phyloP scores from a whole-genome alignment of 2,888 invertebrate species.

The Ormyrus nitidulus region DNA sequence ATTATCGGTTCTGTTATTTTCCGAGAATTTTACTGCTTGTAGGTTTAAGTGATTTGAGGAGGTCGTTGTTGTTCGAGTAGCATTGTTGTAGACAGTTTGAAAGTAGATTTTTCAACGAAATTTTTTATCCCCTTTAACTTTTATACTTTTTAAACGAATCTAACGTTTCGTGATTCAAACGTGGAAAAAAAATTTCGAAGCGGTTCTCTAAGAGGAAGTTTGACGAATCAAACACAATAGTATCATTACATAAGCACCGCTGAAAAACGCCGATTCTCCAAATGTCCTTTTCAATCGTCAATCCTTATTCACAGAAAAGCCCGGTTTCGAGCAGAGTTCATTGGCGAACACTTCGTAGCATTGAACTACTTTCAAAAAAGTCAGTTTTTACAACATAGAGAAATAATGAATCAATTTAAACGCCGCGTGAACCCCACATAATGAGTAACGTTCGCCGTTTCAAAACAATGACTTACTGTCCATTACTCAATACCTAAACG shows the following conservation, averaged over 20 bases:
- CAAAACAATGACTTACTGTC: background rate
- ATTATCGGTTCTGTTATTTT: too few species aligned
- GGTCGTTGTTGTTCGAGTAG: too few species aligned
- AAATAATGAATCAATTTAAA: background rate
- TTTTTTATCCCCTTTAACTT: too few species aligned
- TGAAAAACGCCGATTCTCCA: slow-evolving; percentile 12
- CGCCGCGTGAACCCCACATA: background rate
- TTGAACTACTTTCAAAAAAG: background rate
- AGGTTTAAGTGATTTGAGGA: too few species aligned
- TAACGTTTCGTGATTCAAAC: too few species aligned
- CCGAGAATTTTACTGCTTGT: too few species aligned
- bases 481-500: background rate
- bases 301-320: background rate
- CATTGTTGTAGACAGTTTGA: too few species aligned
- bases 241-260: slow-evolving; percentile 8
- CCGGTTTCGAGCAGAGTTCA: too few species aligned
- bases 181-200: background rate
- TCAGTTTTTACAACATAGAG: background rate
- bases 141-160: too few species aligned
- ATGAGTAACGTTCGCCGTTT: too few species aligned
- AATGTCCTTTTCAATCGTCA: slow-evolving; percentile 14
- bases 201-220: background rate
- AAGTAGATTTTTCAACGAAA: too few species aligned
- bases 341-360: background rate
- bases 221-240: slow-evolving; percentile 3